Conservation (phyloP, 1,140 invertebrate genomes). For the Thalassaphorura encarpata region DNA sequence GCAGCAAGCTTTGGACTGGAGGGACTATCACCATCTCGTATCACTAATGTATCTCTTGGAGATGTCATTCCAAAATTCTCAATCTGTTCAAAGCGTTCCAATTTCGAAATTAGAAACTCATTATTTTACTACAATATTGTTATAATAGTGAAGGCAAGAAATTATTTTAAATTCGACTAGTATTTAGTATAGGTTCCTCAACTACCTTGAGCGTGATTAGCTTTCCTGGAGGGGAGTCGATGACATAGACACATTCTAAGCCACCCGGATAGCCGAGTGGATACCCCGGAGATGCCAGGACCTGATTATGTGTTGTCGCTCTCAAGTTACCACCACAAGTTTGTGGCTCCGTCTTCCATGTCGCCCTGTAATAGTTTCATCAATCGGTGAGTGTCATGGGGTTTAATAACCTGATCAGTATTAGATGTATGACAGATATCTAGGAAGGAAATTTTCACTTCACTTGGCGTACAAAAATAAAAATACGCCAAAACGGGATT, state of each 20-base stretch:
- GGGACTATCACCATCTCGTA: slow-evolving; percentile 79
- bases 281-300: slow-evolving; percentile 78
- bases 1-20: slow-evolving; percentile 70
- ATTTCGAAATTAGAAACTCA: background rate
- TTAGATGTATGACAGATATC: no score
- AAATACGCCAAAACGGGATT: no score
- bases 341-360: slow-evolving; percentile 87
- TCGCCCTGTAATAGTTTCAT: slow-evolving; percentile 47
- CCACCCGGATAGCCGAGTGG: slow-evolving; percentile 86
- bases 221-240: slow-evolving; percentile 75
- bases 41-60: slow-evolving; percentile 72
- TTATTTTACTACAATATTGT: no score
- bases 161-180: no score
- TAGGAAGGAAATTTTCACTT: no score
- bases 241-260: slow-evolving; percentile 83
- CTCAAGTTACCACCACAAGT: slow-evolving; percentile 72
- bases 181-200: background rate
- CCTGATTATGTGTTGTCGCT: slow-evolving; percentile 69
- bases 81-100: slow-evolving; percentile 42
- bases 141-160: no score
- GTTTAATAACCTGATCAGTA: no score
- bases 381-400: no score
- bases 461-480: no score
- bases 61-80: slow-evolving; percentile 80
- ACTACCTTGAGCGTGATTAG: slow-evolving; percentile 72